Evolutionary conservation across 2,888 invertebrate genomes (phyloP).

Genomic region (Gymnoscelis rufifasciata): DNA sequence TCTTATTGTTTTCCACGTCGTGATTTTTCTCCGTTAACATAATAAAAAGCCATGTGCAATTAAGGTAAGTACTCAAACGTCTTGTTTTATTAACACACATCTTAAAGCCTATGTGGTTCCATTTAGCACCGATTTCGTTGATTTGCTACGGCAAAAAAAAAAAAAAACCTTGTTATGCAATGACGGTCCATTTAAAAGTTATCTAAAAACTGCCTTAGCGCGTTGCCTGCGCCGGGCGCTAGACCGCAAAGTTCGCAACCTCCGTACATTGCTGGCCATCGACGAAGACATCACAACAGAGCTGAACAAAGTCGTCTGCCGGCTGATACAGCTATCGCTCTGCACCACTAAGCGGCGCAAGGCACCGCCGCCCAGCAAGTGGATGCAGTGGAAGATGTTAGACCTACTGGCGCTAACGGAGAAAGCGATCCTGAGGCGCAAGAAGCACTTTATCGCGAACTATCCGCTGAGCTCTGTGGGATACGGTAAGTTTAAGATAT

Average conservation of each 20-base stretch:
- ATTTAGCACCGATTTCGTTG: too few relatives aligned
- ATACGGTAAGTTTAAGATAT: slow-evolving; percentile 37
- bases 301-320: slow-evolving; percentile 57
- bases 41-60: too few relatives aligned
- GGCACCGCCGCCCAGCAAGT: slow-evolving; percentile 42
- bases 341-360: slow-evolving; percentile 40
- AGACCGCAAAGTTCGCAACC: slow-evolving; percentile 55
- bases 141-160: too few relatives aligned
- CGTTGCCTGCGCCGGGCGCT: slow-evolving; percentile 55
- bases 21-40: too few relatives aligned
- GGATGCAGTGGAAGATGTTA: neutral
- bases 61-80: too few relatives aligned
- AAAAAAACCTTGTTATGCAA: too few relatives aligned
- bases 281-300: slow-evolving; percentile 61
- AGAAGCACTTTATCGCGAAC: slow-evolving; percentile 41
- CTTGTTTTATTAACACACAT: too few relatives aligned
- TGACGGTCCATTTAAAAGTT: too few relatives aligned
- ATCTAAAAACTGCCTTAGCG: slow-evolving; percentile 25
- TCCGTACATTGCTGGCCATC: slow-evolving; percentile 50
- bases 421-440: slow-evolving; percentile 56
- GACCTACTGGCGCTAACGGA: slow-evolving; percentile 60
- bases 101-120: too few relatives aligned
- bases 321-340: slow-evolving; percentile 60
- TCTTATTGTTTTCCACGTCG: too few relatives aligned
- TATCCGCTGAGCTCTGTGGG: slow-evolving; percentile 42